Evolutionary conservation across 2,888 invertebrate species (phyloP), one percentile per base, ranked within the genome.

Genomic region (Euplagia quadripunctaria): DNA sequence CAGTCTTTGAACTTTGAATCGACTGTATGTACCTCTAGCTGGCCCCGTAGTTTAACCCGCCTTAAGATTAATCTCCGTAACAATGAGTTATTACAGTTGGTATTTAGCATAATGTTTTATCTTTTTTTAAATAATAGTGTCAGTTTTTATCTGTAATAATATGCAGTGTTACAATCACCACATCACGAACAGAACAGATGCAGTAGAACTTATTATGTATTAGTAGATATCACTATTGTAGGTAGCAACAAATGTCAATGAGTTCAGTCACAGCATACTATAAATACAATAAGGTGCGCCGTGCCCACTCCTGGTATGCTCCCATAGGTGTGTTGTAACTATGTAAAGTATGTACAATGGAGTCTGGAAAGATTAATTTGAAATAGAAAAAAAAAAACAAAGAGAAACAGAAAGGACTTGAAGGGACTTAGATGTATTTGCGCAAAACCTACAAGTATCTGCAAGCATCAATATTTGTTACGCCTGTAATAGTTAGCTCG

Each of bases 211-310:
- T 71, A 77, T 82, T 41, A 81, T 79, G 78, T 78, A 79, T 73
- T 77, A 78, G 75, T 79, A 68, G 61, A 77, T 70, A 77, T 79
- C 73, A 76, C 69, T 74, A 49, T 71, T 73, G 77, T 75, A 68
- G 72, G 75, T 64, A 77, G 77, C 71, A 80, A 83, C 81, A 85
- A 84, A 86, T 86, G 82, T 83, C 85, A 84, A 84, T 85, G 78
- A 79, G 74, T 79, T 77, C 70, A 78, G 82, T 72, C 72, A 58
- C 68, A 65, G 67, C 81, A 52, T 58, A n/a, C 64, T 70, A 83
- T 80, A 82, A 84, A 85, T 85, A 84, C 75, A 78, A 65, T 46
- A 77, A 68, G 68, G 71, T 65, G 78, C 42, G 72, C 75, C 77
- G 58, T 72, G 65, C 66, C 73, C 69, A 74, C 73, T 64, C 31